phyloP scores from a whole-genome alignment of 2,113 vertebrate species.

The Misgurnus anguillicaudatus region DNA sequence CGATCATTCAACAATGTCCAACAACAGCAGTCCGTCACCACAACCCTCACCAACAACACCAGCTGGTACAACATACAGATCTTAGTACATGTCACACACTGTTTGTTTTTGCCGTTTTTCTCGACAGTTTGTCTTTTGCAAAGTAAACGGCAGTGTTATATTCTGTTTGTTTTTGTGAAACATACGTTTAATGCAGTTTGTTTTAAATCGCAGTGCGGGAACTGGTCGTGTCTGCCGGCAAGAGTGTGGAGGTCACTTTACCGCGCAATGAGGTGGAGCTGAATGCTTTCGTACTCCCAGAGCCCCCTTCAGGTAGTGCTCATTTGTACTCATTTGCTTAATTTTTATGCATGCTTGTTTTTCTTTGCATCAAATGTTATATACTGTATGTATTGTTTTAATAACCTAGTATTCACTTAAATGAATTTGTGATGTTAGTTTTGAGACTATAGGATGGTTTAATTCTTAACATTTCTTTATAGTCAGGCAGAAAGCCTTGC shows the following conservation, averaged over 20 bases:
- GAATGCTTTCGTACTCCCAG: constrained; percentile 87
- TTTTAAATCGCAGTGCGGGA: constrained; percentile 71
- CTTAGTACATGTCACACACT: constrained; percentile 43
- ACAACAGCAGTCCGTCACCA: constrained; percentile 50
- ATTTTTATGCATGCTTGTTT: background rate
- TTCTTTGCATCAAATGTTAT: background rate
- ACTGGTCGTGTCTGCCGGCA: constrained; percentile 92
- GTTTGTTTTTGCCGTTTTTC: constrained; percentile 16
- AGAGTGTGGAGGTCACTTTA: constrained; percentile 89
- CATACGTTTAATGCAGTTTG: background rate
- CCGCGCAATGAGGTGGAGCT: constrained; percentile 88
- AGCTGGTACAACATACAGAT: constrained; percentile 60
- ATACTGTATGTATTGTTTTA: too few species aligned
- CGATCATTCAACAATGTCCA: constrained; percentile 53
- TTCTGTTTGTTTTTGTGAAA: background rate
- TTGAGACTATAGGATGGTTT: too few species aligned
- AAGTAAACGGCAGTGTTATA: background rate
- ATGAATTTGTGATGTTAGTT: too few species aligned
- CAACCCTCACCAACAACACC: constrained; percentile 54
- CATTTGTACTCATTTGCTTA: too few species aligned
- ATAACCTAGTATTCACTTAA: too few species aligned
- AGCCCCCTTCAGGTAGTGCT: constrained; percentile 77
- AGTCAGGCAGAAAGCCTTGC: too few species aligned
- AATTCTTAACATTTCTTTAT: too few species aligned
- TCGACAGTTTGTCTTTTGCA: background rate